Evolutionary conservation across 2,113 vertebrate species (phyloP), one percentile per base, ranked within the genome.

Genomic region (Jaculus jaculus): DNA sequence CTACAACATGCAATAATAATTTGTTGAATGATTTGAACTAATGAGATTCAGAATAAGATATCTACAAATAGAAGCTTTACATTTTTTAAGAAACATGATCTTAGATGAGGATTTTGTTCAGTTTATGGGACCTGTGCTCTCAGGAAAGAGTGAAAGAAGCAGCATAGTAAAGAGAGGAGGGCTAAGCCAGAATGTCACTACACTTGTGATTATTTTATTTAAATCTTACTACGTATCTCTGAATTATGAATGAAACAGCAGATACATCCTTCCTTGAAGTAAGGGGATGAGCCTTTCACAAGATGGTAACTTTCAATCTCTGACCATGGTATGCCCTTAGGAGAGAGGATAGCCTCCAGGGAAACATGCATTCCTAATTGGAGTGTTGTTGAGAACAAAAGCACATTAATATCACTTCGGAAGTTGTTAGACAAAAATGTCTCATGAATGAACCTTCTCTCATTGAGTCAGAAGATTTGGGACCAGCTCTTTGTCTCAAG

Each of bases 361-460:
- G 60, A 84, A 68, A 71, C 75, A 77, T 39, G 65, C 60, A 2
- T 51, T 89, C 54, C 66, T 82, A 10, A 51, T 94, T 74, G 34
- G 17, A 89, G 23, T 73, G 30, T 79, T 92, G 66, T 66, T 13
- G 17, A 73, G 54, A 93, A 8, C 13, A 63, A 77, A 4, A 94
- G 42, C 42, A 0, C 39, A 90, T 78, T 72, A 80, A 37, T 3
- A 93, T 71, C 42, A 63, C 34, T 51, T 82, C 79, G 39, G 51
- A 84, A 81, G 26, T 47, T 92, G 34, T 82, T 80, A 74, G 30
- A 90, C 87, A 92, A 37, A 23, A 85, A 83, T 79, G 34, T 88
- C 37, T 92, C 42, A 87, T 65, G 16, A 10, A 11, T 42, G 7
- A 34, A 1, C 12, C 28, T 65, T 77, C 63, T 81, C 32, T 20